Base-by-base conservation (phyloP, 2,113 vertebrate genomes). In the Neogobius melanostomus region DNA sequence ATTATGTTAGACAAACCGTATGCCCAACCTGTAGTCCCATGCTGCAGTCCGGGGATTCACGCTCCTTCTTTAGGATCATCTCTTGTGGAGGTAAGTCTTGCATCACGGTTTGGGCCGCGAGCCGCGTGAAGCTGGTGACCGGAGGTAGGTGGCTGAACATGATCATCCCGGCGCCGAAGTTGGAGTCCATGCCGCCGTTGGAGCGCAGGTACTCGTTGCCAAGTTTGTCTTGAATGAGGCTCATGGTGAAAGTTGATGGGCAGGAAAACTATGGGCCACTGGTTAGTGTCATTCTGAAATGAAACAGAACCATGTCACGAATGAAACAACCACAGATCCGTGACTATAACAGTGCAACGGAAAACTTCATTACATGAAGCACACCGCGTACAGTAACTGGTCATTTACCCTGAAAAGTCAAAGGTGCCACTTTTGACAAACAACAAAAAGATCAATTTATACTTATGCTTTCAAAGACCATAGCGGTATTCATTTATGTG, bases 61-160 rank as follows among this genome's bases (percentile, higher is more conserved):
- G 91, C 94, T 98, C 97, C 87, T 98, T 98, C 92, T 98, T 98
- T 79, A 98, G 92, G 92, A 97, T 93, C 95, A 96, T 89, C 85
- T 98, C 96, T 76, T 95, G 95, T 12, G 92, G 89, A 1, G 89
- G 91, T 46, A 91, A 83, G 45, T 94, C 94, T 82, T 93, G 95
- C 94, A 92, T 91, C 82, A 95, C 92, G 42, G 95, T 87, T 87
- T 93, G 94, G 74, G 94, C 92, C 28, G 96, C 93, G 86, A 96
- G 93, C 73, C 95, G 95, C 68, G 96, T 94, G 93, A 98, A 98
- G 93, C 96, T 98, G 92, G 96, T 94, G 91, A 98, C 95, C 62
- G 96, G 96, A 67, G 96, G 96, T 49, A 98, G 95, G 90, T 98
- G 96, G 88, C 95, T 98, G 92, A 98, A 98, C 96, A 98, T 96